Base-by-base conservation (phyloP, 2,888 invertebrate species). In the Aleiodes leptofemur region DNA sequence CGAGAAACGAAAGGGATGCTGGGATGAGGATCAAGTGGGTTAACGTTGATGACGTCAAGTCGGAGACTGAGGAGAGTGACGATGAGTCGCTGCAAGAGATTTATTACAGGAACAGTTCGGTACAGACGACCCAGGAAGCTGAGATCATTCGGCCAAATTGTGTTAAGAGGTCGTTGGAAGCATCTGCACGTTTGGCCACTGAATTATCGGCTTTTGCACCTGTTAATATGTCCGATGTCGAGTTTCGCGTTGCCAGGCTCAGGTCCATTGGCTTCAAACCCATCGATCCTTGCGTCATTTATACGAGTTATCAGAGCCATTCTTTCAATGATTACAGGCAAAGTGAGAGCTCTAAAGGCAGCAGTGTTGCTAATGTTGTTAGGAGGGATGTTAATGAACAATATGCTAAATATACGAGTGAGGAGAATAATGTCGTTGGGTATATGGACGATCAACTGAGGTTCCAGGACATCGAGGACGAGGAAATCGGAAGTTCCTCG, bases 181-280 rank as follows among this genome's bases (percentile, higher is more conserved):
- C 76, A 1, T 57, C 73, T 8, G 72, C 2, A 31, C n/a, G 77
- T 29, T 61, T 61, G 38, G 43, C 50, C 11, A 34, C 55, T 8
- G 59, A 64, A 72, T 72, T 66, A 7, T 88, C 89, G 3, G 88
- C 88, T 4, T 88, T 89, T 70, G 88, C 84, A 5, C 86, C 88
- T 48, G 87, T 89, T n/a, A 83, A 85, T 66, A 77, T 82, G n/a
- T 77, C 82, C 1, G 83, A 86, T 34, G 85, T 80, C 38, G 84
- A 83, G 59, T 50, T 83, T 11, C 81, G 85, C 72, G 84, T 88
- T 55, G 84, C 85, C 5, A 82, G 84, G n/a, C 77, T 89, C 5
- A 80, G 88, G 53, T 86, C 88, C 0, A 88, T 89, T 66, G 89
- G 88, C 7, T 89, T 89, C 59, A 85, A 83, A 57, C 89, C 89